Evolutionary conservation across 2,113 vertebrate species (phyloP), one percentile per base, ranked within the genome.

Genomic region (Pseudopipra pipra): DNA sequence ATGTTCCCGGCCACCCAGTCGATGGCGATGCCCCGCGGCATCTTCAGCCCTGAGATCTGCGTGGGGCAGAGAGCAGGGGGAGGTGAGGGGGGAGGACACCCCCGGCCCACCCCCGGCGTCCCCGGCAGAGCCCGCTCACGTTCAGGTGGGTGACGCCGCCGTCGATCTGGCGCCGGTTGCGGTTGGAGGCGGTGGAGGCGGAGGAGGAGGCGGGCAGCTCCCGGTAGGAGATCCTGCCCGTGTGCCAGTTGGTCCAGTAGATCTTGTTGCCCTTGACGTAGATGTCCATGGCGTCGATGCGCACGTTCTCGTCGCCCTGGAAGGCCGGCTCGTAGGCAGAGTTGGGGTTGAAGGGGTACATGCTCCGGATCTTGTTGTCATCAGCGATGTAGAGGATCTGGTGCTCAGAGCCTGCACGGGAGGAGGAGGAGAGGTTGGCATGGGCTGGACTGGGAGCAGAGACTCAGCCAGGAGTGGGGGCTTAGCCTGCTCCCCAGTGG

Each of bases 241-340:
- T 99, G 98, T 99, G 99, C 99, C 99, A 99, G 97, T 99, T 99
- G 92, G 99, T 99, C 99, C 99, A 99, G 93, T 99, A 99, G 97
- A 99, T 99, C 47, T 98, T 98, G 96, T 99, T 99, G 68, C 98
- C 99, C 97, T 99, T 99, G 92, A 99, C 94, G 1, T 99, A 98
- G 65, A 99, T 97, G 91, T 99, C 99, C 99, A 99, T 99, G 51
- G 99, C 99, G 1, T 99, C 99, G 1, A 99, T 99, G 49, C 99
- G 99, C 83, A 99, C 99, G 0, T 98, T 99, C 83, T 98, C 98
- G 0, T 99, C 99, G 0, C 99, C 99, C 97, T 99, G 99, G 98
- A 99, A 99, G 65, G 99, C 99, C 39, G 99, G 99, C 97, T 99
- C 99, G 0, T 99, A 99, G 73, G 98, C 99, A 0, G 99, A 99